These are phyloP conservation scores for Cariama cristata DNA, from an alignment of 2,113 vertebrate species.

Conservation along the genomic window DNA sequence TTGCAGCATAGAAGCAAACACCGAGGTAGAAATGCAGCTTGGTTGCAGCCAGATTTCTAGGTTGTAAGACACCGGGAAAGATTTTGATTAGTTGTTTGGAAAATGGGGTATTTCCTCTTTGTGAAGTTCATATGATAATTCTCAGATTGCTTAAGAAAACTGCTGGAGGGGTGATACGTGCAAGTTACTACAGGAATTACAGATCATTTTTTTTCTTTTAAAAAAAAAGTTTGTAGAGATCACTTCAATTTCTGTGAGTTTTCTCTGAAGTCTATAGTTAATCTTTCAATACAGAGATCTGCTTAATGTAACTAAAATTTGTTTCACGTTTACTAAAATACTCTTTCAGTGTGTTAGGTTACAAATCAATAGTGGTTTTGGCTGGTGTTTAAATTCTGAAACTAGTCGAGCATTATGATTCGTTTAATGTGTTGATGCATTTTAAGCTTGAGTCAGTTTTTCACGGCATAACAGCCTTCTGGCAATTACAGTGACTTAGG, in stretches of 20 bases:
- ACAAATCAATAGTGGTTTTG: background rate
- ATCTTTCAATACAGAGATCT: background rate
- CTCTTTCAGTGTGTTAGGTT: background rate
- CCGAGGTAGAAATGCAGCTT: background rate
- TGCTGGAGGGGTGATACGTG: background rate
- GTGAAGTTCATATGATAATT: background rate
- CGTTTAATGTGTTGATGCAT: background rate
- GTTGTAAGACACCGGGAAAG: background rate
- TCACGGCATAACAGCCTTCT: background rate
- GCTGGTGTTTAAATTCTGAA: background rate
- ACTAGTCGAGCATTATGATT: background rate
- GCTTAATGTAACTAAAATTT: background rate
- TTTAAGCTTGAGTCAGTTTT: background rate
- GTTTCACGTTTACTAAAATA: background rate
- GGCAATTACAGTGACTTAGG: background rate
- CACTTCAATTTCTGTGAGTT: background rate
- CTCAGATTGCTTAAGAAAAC: background rate
- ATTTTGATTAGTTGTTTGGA: background rate
- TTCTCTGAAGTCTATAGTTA: background rate
- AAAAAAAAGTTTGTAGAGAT: background rate
- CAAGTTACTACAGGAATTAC: background rate
- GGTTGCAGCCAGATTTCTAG: background rate
- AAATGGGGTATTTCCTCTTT: background rate
- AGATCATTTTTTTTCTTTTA: background rate
- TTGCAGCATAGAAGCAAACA: accelerated